Percentiles rank a stretch among this genome's conserved stretches.
These are phyloP conservation scores for Telmatochromis brichardi DNA, from an alignment of 2,113 vertebrate genomes.

Conservation along the genomic window DNA sequence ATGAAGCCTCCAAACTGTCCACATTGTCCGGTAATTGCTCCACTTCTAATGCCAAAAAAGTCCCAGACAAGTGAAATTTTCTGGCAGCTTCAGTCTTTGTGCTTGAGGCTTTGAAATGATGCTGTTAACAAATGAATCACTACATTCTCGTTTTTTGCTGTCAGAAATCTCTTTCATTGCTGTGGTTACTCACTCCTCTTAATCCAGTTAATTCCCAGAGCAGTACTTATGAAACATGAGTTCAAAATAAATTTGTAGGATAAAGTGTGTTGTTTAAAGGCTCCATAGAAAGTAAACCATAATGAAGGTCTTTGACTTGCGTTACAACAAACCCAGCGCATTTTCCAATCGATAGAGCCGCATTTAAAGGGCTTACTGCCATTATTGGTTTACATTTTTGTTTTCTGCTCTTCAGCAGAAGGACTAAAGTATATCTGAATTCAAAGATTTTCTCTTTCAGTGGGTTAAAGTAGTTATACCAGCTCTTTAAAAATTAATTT, in stretches of 20 bases:
- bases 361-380: not conserved
- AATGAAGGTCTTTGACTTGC: not conserved
- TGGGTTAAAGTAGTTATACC: not conserved
- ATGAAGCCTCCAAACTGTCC: not conserved
- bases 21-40: not conserved
- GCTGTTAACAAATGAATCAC: not conserved
- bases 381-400: not conserved
- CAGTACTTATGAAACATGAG: not conserved
- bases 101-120: not conserved
- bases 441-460: not conserved
- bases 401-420: not conserved
- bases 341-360: not conserved
- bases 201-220: not conserved
- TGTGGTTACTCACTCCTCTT: not conserved
- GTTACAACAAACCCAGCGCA: not conserved
- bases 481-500: not conserved
- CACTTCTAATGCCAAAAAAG: not conserved
- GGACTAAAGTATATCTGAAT: not conserved
- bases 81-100: not conserved
- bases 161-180: not conserved
- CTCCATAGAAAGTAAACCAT: not conserved
- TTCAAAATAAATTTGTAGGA: not conserved
- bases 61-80: not conserved
- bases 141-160: not conserved
- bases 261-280: not conserved